Conservation (phyloP, 2,888 invertebrate species). For the Andricus quercusramuli region DNA sequence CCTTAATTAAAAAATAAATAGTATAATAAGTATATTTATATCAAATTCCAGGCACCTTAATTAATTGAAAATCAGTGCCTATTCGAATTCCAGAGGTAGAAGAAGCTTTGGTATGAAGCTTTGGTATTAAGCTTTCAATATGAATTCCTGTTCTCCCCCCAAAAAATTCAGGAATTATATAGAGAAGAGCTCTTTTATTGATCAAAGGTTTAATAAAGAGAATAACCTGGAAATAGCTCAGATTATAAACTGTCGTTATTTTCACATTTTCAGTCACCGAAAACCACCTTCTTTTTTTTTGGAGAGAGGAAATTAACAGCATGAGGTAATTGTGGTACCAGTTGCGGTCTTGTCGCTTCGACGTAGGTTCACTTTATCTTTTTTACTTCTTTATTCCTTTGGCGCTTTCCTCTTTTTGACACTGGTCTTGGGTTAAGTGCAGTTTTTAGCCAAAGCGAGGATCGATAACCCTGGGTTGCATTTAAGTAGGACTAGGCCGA, state of each 20-base stretch:
- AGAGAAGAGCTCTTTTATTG: neutral
- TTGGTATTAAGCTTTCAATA: too few relatives aligned
- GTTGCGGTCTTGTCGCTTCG: conserved; percentile 20
- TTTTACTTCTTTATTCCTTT: neutral
- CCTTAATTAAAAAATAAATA: too few relatives aligned
- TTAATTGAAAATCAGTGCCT: neutral
- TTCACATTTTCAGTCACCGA: neutral
- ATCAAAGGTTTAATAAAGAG: neutral
- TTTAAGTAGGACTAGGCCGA: conserved; percentile 22
- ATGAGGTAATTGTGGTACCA: conserved; percentile 34
- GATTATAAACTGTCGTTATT: neutral
- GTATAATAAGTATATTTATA: too few relatives aligned
- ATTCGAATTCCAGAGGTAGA: neutral
- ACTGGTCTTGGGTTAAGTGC: conserved; percentile 32
- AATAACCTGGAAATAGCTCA: neutral
- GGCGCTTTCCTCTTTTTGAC: conserved; percentile 33
- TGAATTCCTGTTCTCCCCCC: too few relatives aligned
- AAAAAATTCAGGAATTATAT: too few relatives aligned
- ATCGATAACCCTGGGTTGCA: conserved; percentile 24
- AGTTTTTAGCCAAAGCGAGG: conserved; percentile 20
- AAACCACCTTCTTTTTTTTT: neutral
- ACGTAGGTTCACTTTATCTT: conserved; percentile 5
- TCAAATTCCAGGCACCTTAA: neutral
- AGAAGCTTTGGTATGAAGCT: too few relatives aligned
- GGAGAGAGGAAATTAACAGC: neutral